Base-by-base conservation (phyloP, 1,140 invertebrate genomes). In the Carposina sasakii region DNA sequence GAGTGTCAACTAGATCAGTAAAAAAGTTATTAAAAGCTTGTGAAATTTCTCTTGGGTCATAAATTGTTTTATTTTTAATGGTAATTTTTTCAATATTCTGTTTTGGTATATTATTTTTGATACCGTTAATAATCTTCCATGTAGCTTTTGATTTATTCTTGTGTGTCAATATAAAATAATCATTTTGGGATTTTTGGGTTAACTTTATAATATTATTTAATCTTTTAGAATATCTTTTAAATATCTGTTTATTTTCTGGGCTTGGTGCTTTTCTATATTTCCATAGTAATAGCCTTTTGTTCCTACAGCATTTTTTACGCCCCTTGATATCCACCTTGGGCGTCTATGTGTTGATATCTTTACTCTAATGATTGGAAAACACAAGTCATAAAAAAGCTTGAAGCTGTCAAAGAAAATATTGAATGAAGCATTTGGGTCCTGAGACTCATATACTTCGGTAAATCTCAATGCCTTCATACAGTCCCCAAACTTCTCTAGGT, bases 321-420 rank as follows among this genome's bases (percentile, higher is more conserved):
- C 17, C 12, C 17, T 37, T 15, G 45, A 17, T 10, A 47, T 26
- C 45, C 45, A 47, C 6, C 19, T 47, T 12, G 34, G 13, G 37
- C 15, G 24, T 28, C 28, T 17, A 9, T 15, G 2, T 9, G 20
- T 15, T 1, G 5, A 24, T 4, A 47, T 37, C 28, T 47, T 47
- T 2, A 47, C 13, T 47, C 17, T 37, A 3, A 26, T 2, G 19
- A 26, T 8, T 4, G 45, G 45, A 28, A 47, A 47, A 39, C 45
- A 47, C 12, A 37, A 13, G 28, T 37, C 33, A 37, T 47, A 46
- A 24, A 46, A 36, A 5, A 46, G 24, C 23, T 33, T 20, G 16
- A 46, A 46, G 1, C 22, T 2, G 19, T 47, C 45, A 10, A 24
- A 16, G 16, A 47, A 47, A 3, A 1, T 24, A 20, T 21, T 31